These are phyloP conservation scores for Myotis yumanensis DNA, from an alignment of 2,113 vertebrate genomes.

Conservation along the genomic window DNA sequence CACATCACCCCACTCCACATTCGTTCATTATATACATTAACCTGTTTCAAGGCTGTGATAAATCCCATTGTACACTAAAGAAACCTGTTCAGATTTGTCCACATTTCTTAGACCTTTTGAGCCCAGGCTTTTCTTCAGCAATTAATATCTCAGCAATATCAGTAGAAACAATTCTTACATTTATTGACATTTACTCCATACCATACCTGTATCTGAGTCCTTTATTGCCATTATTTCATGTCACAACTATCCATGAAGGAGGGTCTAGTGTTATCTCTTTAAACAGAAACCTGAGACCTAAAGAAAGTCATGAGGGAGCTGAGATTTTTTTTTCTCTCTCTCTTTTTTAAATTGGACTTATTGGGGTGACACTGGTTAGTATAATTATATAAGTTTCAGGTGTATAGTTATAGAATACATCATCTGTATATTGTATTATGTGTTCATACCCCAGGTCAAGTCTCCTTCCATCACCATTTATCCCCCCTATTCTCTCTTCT, in stretches of 20 bases:
- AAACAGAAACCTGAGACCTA: not conserved
- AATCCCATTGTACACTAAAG: not conserved
- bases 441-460: not conserved
- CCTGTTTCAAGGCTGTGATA: not conserved
- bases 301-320: not conserved
- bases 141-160: not conserved
- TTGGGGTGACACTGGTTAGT: not conserved
- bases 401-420: not conserved
- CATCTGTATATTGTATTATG: not conserved
- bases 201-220: not conserved
- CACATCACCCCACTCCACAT: not conserved
- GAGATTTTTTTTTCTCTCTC: not conserved
- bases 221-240: not conserved
- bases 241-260: not conserved
- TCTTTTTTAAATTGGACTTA: not conserved
- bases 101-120: not conserved
- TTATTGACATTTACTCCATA: not conserved
- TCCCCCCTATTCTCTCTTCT: not conserved
- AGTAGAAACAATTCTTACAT: not conserved
- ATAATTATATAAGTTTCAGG: not conserved
- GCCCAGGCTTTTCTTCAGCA: not conserved
- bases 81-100: not conserved
- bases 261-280: not conserved
- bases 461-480: not conserved
- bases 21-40: not conserved